Percentiles rank a stretch among this genome's conserved stretches.
phyloP scores from a whole-genome alignment of 2,113 vertebrate genomes.

The Danionella cerebrum region DNA sequence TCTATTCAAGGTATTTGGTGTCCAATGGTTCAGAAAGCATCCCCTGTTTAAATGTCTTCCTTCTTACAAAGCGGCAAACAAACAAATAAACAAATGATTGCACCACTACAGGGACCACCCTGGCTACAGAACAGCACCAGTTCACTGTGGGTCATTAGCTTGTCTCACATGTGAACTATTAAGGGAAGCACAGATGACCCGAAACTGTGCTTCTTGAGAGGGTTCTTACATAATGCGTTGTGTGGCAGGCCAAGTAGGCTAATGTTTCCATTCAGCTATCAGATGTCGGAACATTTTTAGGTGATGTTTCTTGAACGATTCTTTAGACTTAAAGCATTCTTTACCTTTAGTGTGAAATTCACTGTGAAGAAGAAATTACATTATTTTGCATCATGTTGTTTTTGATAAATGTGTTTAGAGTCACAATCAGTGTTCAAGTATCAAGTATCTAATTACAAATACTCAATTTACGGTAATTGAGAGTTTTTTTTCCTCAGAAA shows the following conservation, averaged over 20 bases:
- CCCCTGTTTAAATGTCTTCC: conserved; percentile 9
- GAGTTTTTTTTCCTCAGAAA: no score
- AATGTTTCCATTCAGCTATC: conserved; percentile 29
- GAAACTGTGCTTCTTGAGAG: conserved; percentile 23
- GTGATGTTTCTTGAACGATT: no score
- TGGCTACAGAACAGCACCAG: conserved; percentile 41
- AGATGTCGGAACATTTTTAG: conserved; percentile 6
- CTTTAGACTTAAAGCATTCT: no score
- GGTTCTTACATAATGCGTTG: conserved; percentile 21
- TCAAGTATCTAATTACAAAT: no score
- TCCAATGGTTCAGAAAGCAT: conserved; percentile 44
- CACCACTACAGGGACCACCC: conserved; percentile 41
- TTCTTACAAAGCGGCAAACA: conserved; percentile 28
- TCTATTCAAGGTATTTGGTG: conserved; percentile 34
- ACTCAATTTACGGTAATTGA: no score
- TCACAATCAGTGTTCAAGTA: no score
- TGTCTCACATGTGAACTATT: conserved; percentile 41
- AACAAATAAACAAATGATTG: conserved; percentile 39
- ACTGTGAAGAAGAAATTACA: no score
- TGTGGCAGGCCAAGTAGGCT: conserved; percentile 28
- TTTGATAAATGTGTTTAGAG: no score
- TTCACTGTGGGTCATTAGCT: conserved; percentile 40
- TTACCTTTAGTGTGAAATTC: no score
- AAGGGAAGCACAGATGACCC: conserved; percentile 28
- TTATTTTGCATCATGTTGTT: no score